These are phyloP conservation scores for Sebastes schlegelii DNA, from an alignment of 2,113 vertebrate genomes.

Conservation along the genomic window DNA sequence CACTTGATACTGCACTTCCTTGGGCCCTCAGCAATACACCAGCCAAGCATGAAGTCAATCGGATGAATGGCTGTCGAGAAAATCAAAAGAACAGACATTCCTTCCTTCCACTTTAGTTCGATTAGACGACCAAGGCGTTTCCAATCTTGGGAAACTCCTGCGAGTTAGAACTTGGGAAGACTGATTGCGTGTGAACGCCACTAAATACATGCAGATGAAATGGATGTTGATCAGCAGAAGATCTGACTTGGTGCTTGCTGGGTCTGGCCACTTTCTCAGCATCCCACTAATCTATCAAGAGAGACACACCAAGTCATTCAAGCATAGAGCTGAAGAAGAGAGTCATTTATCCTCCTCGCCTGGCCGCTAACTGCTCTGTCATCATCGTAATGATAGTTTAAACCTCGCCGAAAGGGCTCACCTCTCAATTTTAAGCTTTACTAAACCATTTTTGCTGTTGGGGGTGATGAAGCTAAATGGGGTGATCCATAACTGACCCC, in stretches of 20 bases:
- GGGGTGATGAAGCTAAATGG: constrained; percentile 8
- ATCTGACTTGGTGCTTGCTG: background rate
- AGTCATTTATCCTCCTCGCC: constrained; percentile 31
- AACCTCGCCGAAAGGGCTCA: background rate
- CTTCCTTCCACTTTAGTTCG: background rate
- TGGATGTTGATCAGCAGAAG: background rate
- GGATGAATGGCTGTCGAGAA: background rate
- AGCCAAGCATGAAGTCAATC: background rate
- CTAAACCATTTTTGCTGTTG: background rate
- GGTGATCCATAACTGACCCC: background rate
- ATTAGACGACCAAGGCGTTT: background rate
- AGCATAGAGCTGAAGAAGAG: constrained; percentile 13
- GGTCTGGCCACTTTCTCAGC: background rate
- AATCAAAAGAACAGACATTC: background rate
- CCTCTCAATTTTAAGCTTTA: constrained; percentile 46
- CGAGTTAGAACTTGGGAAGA: background rate
- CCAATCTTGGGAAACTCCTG: background rate
- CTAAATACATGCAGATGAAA: background rate
- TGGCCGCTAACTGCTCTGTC: constrained; percentile 23
- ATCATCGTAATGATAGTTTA: constrained; percentile 34
- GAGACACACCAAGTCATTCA: background rate
- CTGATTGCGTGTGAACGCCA: background rate
- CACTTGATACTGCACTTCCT: background rate
- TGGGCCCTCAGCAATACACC: background rate
- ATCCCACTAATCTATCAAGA: background rate